Evolutionary conservation across 2,113 vertebrate species (phyloP).

Genomic region (Sceloporus tristichus): DNA sequence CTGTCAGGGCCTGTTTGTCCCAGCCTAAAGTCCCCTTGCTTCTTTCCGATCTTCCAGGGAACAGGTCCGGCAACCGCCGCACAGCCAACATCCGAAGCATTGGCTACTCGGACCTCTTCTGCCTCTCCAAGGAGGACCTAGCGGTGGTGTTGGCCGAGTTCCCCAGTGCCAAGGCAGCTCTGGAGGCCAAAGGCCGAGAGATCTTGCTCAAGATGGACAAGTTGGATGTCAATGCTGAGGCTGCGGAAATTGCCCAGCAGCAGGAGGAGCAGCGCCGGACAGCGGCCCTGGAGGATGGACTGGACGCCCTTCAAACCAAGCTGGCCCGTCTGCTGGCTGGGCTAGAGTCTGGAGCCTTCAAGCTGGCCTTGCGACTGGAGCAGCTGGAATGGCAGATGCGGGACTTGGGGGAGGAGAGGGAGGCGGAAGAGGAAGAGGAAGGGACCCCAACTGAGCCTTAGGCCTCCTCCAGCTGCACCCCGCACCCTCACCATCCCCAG

Average conservation of each 20-base stretch:
- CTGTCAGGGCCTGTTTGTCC: too few species aligned
- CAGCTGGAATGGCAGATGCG: constrained; percentile 80
- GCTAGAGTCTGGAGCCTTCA: constrained; percentile 84
- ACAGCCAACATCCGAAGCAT: constrained; percentile 94
- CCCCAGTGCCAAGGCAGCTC: constrained; percentile 83
- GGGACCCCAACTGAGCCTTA: neutral
- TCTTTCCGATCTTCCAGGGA: constrained; percentile 77
- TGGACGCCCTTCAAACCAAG: constrained; percentile 86
- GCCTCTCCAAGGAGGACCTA: constrained; percentile 92
- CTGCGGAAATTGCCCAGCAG: constrained; percentile 55
- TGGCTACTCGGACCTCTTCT: constrained; percentile 93
- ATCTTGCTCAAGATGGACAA: constrained; percentile 91
- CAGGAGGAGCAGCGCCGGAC: constrained; percentile 75
- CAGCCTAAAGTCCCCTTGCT: neutral
- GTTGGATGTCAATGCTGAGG: constrained; percentile 76
- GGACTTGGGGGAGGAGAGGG: constrained; percentile 32
- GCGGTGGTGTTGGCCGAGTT: constrained; percentile 87
- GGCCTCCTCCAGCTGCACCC: neutral
- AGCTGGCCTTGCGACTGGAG: constrained; percentile 82
- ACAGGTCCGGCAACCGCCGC: constrained; percentile 90
- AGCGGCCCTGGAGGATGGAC: constrained; percentile 73
- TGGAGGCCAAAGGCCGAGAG: constrained; percentile 92
- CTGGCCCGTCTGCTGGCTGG: constrained; percentile 89
- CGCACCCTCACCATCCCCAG: neutral
- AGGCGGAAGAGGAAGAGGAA: neutral